Evolutionary conservation across 2,113 vertebrate species (phyloP).

Genomic region (Amphiprion percula): DNA sequence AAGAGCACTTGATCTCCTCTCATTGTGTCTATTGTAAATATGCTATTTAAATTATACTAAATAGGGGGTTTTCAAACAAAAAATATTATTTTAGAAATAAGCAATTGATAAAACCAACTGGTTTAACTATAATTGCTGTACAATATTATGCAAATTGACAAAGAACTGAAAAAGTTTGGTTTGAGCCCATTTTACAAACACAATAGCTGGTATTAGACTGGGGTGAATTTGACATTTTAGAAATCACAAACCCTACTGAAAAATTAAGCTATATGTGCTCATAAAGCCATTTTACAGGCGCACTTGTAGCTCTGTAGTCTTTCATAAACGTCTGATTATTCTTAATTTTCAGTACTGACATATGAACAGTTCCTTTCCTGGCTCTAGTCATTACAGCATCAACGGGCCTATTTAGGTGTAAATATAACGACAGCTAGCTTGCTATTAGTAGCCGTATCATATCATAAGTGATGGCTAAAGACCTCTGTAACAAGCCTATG

Average conservation of each 20-base stretch:
- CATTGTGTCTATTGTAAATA: slow-evolving; percentile 19
- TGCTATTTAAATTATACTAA: slow-evolving; percentile 3
- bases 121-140: slow-evolving; percentile 13
- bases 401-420: slow-evolving; percentile 78
- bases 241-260: slow-evolving; percentile 3
- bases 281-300: slow-evolving; percentile 43
- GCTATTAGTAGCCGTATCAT: slow-evolving; percentile 67
- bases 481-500: slow-evolving; percentile 55
- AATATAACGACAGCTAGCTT: slow-evolving; percentile 80
- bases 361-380: slow-evolving; percentile 82
- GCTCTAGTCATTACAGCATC: slow-evolving; percentile 67
- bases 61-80: neutral
- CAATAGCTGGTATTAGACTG: slow-evolving; percentile 1
- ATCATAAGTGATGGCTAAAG: slow-evolving; percentile 58
- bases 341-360: slow-evolving; percentile 79
- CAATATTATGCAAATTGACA: slow-evolving; percentile 25
- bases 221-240: slow-evolving; percentile 12
- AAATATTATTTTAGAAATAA: slow-evolving; percentile 9
- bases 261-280: slow-evolving; percentile 12
- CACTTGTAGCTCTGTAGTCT: slow-evolving; percentile 59
- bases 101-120: neutral
- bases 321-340: slow-evolving; percentile 56
- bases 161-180: slow-evolving; percentile 53
- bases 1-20: slow-evolving; percentile 37
- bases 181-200: slow-evolving; percentile 36